Evolutionary conservation across 2,113 vertebrate genomes (phyloP).

Genomic region (Sterrhoptilus dennistouni): DNA sequence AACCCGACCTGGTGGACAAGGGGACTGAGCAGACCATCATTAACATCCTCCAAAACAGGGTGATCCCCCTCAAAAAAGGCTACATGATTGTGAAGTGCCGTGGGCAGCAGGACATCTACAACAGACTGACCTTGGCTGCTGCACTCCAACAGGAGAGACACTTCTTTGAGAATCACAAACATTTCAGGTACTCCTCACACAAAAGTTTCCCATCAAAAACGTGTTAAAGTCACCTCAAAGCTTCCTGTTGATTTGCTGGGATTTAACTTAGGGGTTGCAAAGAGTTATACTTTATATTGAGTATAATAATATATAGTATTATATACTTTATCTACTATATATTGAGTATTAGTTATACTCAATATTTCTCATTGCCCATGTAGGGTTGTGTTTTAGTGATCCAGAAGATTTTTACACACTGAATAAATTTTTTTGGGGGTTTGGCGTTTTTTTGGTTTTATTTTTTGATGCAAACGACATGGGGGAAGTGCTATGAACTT

Average conservation of each 20-base stretch:
- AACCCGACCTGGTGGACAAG: conserved; percentile 88
- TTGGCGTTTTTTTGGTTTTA: neutral
- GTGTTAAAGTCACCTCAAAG: neutral
- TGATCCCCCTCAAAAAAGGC: conserved; percentile 84
- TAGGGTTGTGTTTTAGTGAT: neutral
- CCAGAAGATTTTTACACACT: neutral
- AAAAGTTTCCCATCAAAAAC: neutral
- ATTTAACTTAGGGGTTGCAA: neutral
- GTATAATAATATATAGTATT: no score
- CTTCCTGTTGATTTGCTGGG: neutral
- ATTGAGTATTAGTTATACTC: neutral
- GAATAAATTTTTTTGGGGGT: neutral
- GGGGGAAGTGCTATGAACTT: neutral
- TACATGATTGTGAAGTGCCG: conserved; percentile 91
- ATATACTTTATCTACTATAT: no score
- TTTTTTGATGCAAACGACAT: neutral
- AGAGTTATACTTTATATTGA: neutral
- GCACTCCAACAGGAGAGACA: conserved; percentile 77
- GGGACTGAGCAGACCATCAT: conserved; percentile 79
- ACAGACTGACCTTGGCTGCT: conserved; percentile 72
- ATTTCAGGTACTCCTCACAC: conserved; percentile 73
- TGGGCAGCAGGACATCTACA: conserved; percentile 79
- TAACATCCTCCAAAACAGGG: conserved; percentile 76
- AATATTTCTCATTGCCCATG: neutral
- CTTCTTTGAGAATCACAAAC: conserved; percentile 79